A percentile compares a stretch with the other conserved stretches of the same genome.
These are phyloP conservation scores for Iphiclides podalirius DNA, from an alignment of 2,888 invertebrate species.

Conservation along the genomic window DNA sequence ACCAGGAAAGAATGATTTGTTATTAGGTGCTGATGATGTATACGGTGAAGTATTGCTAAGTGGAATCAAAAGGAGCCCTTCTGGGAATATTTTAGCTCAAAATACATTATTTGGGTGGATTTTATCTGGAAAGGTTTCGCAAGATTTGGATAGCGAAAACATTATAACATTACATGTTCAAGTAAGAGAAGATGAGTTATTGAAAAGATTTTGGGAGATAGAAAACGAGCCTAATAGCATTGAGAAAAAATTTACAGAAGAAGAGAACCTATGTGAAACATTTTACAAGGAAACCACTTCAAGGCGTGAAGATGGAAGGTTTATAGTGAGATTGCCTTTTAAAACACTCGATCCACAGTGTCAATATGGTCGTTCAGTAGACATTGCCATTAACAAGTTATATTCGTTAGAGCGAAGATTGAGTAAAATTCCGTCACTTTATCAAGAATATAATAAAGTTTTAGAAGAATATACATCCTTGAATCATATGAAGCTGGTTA, in stretches of 20 bases:
- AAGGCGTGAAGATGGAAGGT: slow-evolving; percentile 25
- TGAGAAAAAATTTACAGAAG: slow-evolving; percentile 9
- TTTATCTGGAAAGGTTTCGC: slow-evolving; percentile 25
- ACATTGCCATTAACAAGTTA: no score
- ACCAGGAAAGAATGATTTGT: neutral
- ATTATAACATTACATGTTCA: slow-evolving; percentile 27
- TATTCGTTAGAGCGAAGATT: neutral
- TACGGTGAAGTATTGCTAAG: neutral
- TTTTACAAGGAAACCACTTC: slow-evolving; percentile 27
- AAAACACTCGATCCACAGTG: neutral
- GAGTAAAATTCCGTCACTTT: no score
- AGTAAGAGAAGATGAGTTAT: slow-evolving; percentile 27
- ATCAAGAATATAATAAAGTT: neutral
- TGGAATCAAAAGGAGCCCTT: neutral
- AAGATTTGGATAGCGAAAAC: no score
- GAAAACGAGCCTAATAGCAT: slow-evolving; percentile 20
- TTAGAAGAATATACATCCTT: neutral
- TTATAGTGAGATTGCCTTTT: slow-evolving; percentile 11
- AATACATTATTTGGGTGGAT: slow-evolving; percentile 32
- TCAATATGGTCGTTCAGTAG: neutral
- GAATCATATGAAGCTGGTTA: neutral
- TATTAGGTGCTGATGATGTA: neutral
- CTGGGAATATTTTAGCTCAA: slow-evolving; percentile 22
- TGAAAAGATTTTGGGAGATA: slow-evolving; percentile 26
- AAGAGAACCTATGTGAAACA: slow-evolving; percentile 15